phyloP scores from a whole-genome alignment of 2,113 vertebrate species.

The Diadophis punctatus region DNA sequence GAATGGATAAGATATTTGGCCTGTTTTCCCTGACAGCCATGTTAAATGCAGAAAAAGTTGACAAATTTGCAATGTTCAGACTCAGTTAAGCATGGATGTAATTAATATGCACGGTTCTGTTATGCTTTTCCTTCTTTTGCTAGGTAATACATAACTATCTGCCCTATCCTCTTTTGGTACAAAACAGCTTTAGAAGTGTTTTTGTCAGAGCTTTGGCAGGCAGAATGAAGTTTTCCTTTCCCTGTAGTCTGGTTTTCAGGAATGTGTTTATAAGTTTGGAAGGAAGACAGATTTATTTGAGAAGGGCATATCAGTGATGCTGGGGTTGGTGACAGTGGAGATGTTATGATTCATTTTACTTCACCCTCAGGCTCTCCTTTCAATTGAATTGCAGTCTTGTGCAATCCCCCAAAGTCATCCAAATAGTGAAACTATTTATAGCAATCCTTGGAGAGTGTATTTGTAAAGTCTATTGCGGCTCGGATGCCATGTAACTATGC shows the following conservation, averaged over 20 bases:
- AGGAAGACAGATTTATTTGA: not conserved
- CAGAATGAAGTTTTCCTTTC: not conserved
- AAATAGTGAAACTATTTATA: not conserved
- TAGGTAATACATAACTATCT: not conserved
- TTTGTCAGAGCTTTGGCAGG: not conserved
- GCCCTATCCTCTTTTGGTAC: not conserved
- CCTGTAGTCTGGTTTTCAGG: not conserved
- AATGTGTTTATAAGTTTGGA: not conserved
- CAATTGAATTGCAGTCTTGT: not conserved
- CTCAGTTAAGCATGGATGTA: not conserved
- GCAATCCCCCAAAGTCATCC: not conserved
- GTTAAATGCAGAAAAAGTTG: not conserved
- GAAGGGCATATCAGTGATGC: not conserved
- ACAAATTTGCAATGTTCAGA: not conserved
- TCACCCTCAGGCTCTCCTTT: not conserved
- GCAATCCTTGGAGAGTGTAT: not conserved
- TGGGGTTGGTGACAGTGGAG: not conserved
- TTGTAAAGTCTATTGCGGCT: rapidly evolving
- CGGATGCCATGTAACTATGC: not conserved
- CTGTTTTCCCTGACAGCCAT: not conserved
- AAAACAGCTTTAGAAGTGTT: not conserved
- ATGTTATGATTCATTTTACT: not conserved
- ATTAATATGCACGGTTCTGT: not conserved
- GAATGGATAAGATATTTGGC: not conserved
- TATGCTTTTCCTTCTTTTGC: not conserved